Percentiles rank a stretch among this genome's conserved stretches.
Evolutionary conservation across 1,140 invertebrate species (phyloP).

Genomic region (Drosophila mauritiana): DNA sequence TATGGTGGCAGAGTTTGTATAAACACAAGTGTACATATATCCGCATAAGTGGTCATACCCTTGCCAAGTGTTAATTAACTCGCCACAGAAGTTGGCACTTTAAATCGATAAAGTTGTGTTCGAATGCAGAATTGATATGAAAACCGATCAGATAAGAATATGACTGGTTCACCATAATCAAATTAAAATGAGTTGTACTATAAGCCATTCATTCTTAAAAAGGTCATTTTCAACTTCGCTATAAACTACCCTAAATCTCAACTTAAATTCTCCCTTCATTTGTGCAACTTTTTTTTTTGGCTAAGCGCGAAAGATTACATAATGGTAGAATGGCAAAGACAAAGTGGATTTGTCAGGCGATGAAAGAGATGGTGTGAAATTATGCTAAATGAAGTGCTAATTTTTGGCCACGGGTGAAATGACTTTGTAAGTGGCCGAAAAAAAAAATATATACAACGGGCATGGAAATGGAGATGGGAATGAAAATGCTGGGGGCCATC

Average conservation of each 20-base stretch:
- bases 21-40: conserved; percentile 24
- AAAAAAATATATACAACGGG: background rate
- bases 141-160: too few relatives aligned
- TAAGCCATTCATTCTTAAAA: background rate
- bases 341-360: conserved; percentile 25
- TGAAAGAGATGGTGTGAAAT: conserved; percentile 55
- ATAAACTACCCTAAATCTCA: too few relatives aligned
- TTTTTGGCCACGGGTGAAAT: conserved; percentile 30
- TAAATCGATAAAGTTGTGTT: conserved; percentile 1
- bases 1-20: conserved; percentile 58
- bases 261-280: background rate
- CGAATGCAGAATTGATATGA: too few relatives aligned
- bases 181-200: too few relatives aligned
- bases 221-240: conserved; percentile 1
- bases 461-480: background rate
- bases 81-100: conserved; percentile 7
- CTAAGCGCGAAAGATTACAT: conserved; percentile 39
- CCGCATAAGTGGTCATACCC: conserved; percentile 19
- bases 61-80: conserved; percentile 40
- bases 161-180: too few relatives aligned
- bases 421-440: background rate
- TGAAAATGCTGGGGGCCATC: conserved; percentile 12
- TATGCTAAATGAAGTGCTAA: conserved; percentile 78
- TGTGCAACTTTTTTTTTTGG: conserved; percentile 4
- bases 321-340: conserved; percentile 21